Percentiles rank a stretch among this genome's conserved stretches.
phyloP scores from a whole-genome alignment of 2,888 invertebrate species.

The Bimastos eiseni region DNA sequence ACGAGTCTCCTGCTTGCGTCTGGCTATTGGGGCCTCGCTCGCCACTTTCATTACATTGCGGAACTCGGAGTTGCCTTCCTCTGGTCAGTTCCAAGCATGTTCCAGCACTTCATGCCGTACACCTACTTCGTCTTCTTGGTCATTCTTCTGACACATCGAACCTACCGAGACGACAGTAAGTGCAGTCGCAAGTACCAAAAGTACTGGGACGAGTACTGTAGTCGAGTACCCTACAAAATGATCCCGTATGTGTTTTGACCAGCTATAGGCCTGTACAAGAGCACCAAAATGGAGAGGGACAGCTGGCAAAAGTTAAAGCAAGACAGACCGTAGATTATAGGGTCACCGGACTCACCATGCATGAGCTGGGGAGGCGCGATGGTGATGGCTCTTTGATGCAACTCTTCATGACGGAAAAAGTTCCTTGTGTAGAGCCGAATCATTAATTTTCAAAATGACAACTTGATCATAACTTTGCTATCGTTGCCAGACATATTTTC shows the following conservation, averaged over 20 bases:
- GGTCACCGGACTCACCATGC: no score
- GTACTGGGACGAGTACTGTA: constrained; percentile 66
- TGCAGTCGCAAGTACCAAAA: constrained; percentile 67
- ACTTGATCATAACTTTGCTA: no score
- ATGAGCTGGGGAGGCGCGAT: no score
- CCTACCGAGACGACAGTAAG: constrained; percentile 67
- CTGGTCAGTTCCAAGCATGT: constrained; percentile 65
- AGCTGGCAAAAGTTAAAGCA: no score
- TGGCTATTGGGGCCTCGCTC: constrained; percentile 67
- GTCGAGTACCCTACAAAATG: constrained; percentile 65
- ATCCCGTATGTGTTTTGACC: constrained; percentile 67
- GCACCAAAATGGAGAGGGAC: no score
- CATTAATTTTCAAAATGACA: no score
- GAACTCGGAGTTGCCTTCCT: constrained; percentile 66
- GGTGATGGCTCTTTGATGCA: no score
- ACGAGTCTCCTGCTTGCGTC: constrained; percentile 64
- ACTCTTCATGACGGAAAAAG: no score
- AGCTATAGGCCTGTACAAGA: no score
- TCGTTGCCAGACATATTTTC: no score
- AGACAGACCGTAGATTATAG: no score
- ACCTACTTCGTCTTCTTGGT: constrained; percentile 62
- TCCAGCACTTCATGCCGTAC: constrained; percentile 64
- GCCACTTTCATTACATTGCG: constrained; percentile 69
- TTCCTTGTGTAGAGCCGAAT: no score
- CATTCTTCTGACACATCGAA: constrained; percentile 65